Evolutionary conservation across 2,888 invertebrate genomes (phyloP).

Genomic region (Drosophila borealis): DNA sequence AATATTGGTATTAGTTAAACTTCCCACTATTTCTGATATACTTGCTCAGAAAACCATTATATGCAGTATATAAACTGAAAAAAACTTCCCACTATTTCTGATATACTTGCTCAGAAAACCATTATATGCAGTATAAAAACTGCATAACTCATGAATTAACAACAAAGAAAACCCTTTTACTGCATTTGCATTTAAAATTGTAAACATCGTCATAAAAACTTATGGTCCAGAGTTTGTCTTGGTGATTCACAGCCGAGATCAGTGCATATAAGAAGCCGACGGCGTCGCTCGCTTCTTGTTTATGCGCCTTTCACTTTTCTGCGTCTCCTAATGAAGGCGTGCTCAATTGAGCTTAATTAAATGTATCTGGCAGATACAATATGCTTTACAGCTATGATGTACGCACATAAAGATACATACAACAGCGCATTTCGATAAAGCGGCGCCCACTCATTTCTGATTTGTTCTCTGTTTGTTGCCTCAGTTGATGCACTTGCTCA

Average conservation of each 20-base stretch:
- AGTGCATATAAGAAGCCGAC: constrained; percentile 6
- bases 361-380: constrained; percentile 43
- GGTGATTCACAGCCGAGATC: constrained; percentile 14
- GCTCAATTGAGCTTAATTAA: constrained; percentile 59
- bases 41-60: too few relatives aligned
- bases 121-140: too few relatives aligned
- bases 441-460: constrained; percentile 24
- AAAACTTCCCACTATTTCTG: too few relatives aligned
- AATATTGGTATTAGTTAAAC: too few relatives aligned
- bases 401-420: not conserved
- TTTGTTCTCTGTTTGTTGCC: constrained; percentile 6
- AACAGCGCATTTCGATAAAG: constrained; percentile 37
- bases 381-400: not conserved
- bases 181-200: not conserved
- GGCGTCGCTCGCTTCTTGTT: constrained; percentile 9
- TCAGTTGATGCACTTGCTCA: constrained; percentile 8
- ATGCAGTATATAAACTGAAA: too few relatives aligned
- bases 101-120: too few relatives aligned
- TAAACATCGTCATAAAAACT: not conserved
- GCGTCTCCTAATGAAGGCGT: constrained; percentile 3
- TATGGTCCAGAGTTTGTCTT: not conserved
- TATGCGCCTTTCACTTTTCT: constrained; percentile 61
- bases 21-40: too few relatives aligned
- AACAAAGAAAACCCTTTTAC: not conserved
- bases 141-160: too few relatives aligned